Evolutionary conservation across 53 echinoderm and acorn worm species (phyloP).

Genomic region (Patiria pectinifera): DNA sequence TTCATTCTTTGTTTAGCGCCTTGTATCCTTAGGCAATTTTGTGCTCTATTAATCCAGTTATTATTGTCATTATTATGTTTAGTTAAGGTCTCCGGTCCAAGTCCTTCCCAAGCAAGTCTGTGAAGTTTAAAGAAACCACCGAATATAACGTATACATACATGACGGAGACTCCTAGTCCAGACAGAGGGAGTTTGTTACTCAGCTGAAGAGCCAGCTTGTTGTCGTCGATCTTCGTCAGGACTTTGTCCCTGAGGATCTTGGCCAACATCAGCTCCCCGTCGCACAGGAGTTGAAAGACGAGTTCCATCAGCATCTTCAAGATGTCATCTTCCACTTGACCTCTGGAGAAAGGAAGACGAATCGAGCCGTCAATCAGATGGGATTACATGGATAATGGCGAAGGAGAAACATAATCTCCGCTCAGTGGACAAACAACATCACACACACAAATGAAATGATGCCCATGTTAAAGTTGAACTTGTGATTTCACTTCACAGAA

Average conservation of each 20-base stretch:
- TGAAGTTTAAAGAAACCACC: too few relatives aligned
- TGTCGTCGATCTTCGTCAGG: conserved; percentile 89
- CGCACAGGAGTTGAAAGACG: conserved; percentile 97
- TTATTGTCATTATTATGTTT: too few relatives aligned
- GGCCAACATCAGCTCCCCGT: conserved; percentile 94
- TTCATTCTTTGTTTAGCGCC: too few relatives aligned
- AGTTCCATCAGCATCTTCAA: conserved; percentile 94
- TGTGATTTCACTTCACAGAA: too few relatives aligned
- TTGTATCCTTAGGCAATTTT: too few relatives aligned
- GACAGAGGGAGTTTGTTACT: conserved; percentile 76
- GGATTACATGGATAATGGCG: neutral
- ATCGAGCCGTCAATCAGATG: neutral
- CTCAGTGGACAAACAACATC: neutral
- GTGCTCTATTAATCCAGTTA: too few relatives aligned
- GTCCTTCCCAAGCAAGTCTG: too few relatives aligned
- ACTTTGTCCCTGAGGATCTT: conserved; percentile 92
- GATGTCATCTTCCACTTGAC: conserved; percentile 97
- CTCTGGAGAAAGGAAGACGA: conserved; percentile 66
- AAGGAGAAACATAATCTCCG: neutral
- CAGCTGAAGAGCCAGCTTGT: conserved; percentile 77
- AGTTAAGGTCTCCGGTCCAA: too few relatives aligned
- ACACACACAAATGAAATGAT: neutral
- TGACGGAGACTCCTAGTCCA: conserved; percentile 79
- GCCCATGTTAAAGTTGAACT: neutral
- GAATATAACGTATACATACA: conserved; percentile 66